Evolutionary conservation across 2,113 vertebrate genomes (phyloP), one percentile per base, ranked within the genome.

Genomic region (Ceyx melanurus): DNA sequence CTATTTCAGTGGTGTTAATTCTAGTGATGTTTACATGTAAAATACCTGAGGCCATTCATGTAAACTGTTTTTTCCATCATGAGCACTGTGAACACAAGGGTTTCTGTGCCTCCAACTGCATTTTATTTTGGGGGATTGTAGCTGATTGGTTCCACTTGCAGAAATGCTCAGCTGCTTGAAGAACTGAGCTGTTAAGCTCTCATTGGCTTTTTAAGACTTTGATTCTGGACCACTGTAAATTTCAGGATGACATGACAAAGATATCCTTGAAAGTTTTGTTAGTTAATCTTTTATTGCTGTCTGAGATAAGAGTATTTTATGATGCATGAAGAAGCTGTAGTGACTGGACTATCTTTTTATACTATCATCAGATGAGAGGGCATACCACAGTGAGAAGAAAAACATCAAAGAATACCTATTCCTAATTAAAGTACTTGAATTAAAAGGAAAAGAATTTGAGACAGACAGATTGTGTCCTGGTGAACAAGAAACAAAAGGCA

Each of bases 351-450:
- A 28, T 91, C 33, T 88, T 80, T 57, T 86, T 68, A 26, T 51
- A 31, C 20, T 64, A 5, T 60, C n/a, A 33, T 84, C 62, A 84
- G 57, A 73, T 81, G 85, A 79, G 21, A 78, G 50, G 13, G 6
- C 29, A 28, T 77, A 82, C 75, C 82, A 64, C 50, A 84, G 12
- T 40, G 57, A 82, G 80, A 88, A 92, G 37, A 37, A 78, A 54
- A 70, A 51, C n/a, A 45, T 95, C 53, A 90, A 90, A 88, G 74
- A 57, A 43, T 82, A 72, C 23, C 25, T 93, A 58, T 62, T 91
- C 43, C 51, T 67, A 81, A 33, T 73, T 46, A 61, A 64, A 74
- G 53, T 26, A 70, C 86, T 89, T 15, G 26, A 78, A 75, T 10
- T 54, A 50, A 62, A 65, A 82, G 85, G 15, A 56, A 54, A 43